Conservation (phyloP, 2,797 vertebrate genomes). For the Gymnoscopelus braueri region DNA sequence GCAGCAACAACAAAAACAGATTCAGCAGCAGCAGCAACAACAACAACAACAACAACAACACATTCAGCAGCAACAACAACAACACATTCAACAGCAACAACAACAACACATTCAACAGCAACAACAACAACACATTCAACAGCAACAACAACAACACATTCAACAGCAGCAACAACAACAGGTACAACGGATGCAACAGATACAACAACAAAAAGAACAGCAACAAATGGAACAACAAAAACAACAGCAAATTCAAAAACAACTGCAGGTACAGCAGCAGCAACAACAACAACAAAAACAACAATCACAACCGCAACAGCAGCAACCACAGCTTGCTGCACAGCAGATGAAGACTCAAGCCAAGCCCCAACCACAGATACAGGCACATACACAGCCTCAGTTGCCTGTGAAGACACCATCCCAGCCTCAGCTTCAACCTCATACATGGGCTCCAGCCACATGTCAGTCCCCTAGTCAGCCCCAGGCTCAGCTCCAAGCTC, state of each 20-base stretch:
- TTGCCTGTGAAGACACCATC: background rate
- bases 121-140: background rate
- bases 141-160: constrained; percentile 16
- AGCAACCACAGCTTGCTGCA: constrained; percentile 13
- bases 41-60: background rate
- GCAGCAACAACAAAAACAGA: constrained; percentile 10
- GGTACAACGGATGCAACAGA: background rate
- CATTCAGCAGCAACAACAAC: constrained; percentile 13
- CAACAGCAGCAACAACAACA: background rate
- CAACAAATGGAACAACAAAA: constrained; percentile 14
- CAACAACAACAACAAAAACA: constrained; percentile 20
- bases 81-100: background rate
- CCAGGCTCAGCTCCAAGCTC: constrained; percentile 32
- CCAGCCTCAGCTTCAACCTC: constrained; percentile 33
- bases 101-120: background rate
- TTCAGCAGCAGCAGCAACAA: background rate
- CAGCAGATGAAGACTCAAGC: constrained; percentile 29
- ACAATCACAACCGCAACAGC: constrained; percentile 23
- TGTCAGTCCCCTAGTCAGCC: constrained; percentile 19
- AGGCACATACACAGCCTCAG: constrained; percentile 29
- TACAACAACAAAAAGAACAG: constrained; percentile 12
- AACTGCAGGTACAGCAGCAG: background rate
- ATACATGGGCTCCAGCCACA: constrained; percentile 17
- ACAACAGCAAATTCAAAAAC: background rate
- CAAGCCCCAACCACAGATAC: constrained; percentile 33